Conservation (phyloP, 2,113 vertebrate species). For the Vimba vimba region DNA sequence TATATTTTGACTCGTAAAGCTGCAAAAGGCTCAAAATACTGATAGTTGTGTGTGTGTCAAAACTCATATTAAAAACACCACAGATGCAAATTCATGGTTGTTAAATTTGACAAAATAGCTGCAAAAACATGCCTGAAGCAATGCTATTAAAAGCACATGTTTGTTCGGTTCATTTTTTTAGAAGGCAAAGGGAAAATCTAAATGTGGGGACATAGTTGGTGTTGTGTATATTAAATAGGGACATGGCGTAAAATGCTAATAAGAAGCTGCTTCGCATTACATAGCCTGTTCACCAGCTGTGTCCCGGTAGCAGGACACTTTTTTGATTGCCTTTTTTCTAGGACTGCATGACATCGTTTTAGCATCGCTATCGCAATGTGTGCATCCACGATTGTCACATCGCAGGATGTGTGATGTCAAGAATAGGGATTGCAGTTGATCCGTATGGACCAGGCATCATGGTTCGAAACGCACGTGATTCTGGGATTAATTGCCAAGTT, state of each 20-base stretch:
- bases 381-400: too few species aligned
- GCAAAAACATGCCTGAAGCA: slow-evolving; percentile 30
- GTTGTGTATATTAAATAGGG: background rate
- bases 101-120: background rate
- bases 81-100: background rate
- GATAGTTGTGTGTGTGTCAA: background rate
- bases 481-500: too few species aligned
- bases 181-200: background rate
- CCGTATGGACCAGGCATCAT: too few species aligned
- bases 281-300: too few species aligned
- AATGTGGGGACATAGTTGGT: slow-evolving; percentile 7
- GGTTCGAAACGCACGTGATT: too few species aligned
- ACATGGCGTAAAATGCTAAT: background rate
- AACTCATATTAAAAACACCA: background rate
- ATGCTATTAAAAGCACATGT: slow-evolving; percentile 29
- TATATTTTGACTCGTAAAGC: background rate
- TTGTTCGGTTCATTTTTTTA: background rate
- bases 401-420: too few species aligned
- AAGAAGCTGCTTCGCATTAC: background rate
- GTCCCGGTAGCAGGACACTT: too few species aligned
- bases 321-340: too few species aligned
- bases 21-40: background rate
- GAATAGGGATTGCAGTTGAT: too few species aligned
- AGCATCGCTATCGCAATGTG: too few species aligned
- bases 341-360: too few species aligned